Percentiles rank a stretch among this genome's conserved stretches.
These are phyloP conservation scores for Hydrotaea diabolus DNA, from an alignment of 2,888 invertebrate genomes.

Conservation along the genomic window DNA sequence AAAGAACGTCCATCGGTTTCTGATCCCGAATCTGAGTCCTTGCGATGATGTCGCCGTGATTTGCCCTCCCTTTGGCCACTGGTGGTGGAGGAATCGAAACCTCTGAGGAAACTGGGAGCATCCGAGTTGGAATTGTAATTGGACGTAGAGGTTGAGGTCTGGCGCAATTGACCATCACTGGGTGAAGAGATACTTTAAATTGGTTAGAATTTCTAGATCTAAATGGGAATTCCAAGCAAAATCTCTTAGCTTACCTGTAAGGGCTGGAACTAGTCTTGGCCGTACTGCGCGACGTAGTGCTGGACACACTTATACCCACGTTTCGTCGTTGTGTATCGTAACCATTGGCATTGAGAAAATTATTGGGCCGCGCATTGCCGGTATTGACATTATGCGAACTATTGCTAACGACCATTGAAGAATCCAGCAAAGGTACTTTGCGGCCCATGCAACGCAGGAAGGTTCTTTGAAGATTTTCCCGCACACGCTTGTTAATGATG, in stretches of 20 bases:
- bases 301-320: slow-evolving; percentile 96
- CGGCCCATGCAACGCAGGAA: slow-evolving; percentile 89
- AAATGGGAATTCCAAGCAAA: slow-evolving; percentile 6
- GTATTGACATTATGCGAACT: slow-evolving; percentile 89
- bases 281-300: slow-evolving; percentile 96
- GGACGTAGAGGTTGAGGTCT: slow-evolving; percentile 92
- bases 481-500: slow-evolving; percentile 91
- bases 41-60: slow-evolving; percentile 80
- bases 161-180: slow-evolving; percentile 91
- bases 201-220: slow-evolving; percentile 34
- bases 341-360: slow-evolving; percentile 77
- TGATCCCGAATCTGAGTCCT: slow-evolving; percentile 90
- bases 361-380: slow-evolving; percentile 76
- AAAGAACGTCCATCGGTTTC: slow-evolving; percentile 90
- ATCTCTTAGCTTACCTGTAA: slow-evolving; percentile 85
- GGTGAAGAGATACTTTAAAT: slow-evolving; percentile 60
- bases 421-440: slow-evolving; percentile 90
- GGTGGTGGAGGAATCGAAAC: slow-evolving; percentile 79
- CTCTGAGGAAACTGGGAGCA: slow-evolving; percentile 87
- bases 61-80: slow-evolving; percentile 76
- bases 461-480: slow-evolving; percentile 84
- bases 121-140: slow-evolving; percentile 92
- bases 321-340: slow-evolving; percentile 86
- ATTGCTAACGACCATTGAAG: slow-evolving; percentile 87
- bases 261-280: slow-evolving; percentile 97